Evolutionary conservation across 2,113 vertebrate species (phyloP).

Genomic region (Melanerpes aurifrons): DNA sequence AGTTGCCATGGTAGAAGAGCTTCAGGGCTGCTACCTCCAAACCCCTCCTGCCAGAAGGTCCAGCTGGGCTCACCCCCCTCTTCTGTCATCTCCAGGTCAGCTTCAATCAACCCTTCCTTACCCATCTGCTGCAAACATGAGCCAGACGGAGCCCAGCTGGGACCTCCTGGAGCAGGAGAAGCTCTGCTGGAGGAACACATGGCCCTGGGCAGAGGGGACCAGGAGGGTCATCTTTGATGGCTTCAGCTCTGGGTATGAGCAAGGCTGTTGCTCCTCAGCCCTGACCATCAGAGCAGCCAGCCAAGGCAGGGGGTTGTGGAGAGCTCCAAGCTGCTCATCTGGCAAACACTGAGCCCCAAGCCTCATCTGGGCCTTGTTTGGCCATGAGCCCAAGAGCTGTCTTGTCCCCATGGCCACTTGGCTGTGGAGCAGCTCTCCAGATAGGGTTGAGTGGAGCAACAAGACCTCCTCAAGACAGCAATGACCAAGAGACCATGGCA

Average conservation of each 20-base stretch:
- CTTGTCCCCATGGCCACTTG: neutral
- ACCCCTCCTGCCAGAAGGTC: neutral
- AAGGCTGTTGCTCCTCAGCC: neutral
- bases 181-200: neutral
- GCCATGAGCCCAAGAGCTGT: accelerated
- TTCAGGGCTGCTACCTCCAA: neutral
- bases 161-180: neutral
- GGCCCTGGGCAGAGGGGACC: neutral
- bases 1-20: neutral
- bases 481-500: neutral
- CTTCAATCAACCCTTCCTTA: neutral
- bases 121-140: neutral
- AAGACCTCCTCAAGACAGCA: neutral
- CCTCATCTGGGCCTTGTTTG: neutral
- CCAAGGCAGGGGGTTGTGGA: neutral
- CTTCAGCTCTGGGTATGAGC: neutral
- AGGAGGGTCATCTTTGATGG: neutral
- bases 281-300: neutral
- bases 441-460: neutral
- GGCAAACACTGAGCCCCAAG: neutral
- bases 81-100: neutral
- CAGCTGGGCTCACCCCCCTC: neutral
- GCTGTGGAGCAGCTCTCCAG: neutral
- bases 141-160: neutral
- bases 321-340: neutral